Evolutionary conservation across 2,888 invertebrate species (phyloP).

Genomic region (Augochlorella aurata): DNA sequence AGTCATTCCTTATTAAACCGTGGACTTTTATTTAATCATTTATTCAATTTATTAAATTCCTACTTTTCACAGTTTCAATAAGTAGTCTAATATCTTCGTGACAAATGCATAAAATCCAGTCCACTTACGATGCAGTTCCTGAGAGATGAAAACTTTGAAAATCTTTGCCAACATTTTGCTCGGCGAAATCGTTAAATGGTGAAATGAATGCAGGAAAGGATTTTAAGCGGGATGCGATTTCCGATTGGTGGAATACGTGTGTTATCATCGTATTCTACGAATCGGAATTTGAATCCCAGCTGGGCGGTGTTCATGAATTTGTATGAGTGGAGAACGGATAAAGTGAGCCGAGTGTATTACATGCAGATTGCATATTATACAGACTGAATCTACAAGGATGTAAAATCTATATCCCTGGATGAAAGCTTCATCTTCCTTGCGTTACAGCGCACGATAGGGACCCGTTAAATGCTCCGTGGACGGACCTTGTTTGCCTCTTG

Average conservation of each 20-base stretch:
- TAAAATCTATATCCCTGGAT: constrained; percentile 6
- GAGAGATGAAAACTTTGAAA: not conserved
- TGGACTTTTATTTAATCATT: no score
- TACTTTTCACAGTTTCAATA: no score
- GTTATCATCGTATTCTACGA: constrained; percentile 13
- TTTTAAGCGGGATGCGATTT: not conserved
- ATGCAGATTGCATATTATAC: constrained; percentile 19
- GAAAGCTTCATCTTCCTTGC: not conserved
- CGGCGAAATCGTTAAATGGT: not conserved
- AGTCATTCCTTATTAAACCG: no score
- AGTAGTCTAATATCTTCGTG: no score
- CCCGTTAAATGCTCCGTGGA: not conserved
- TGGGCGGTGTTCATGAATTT: constrained; percentile 7
- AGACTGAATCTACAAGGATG: constrained; percentile 11
- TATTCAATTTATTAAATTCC: no score
- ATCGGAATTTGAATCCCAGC: constrained; percentile 3
- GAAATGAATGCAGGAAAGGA: not conserved
- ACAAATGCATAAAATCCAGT: no score
- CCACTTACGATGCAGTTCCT: not conserved
- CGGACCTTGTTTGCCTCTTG: not conserved
- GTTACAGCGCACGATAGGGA: not conserved
- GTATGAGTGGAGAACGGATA: constrained; percentile 4
- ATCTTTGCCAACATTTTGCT: not conserved
- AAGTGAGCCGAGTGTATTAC: constrained; percentile 17
- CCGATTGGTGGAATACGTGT: constrained; percentile 6